Base-by-base conservation (phyloP, 2,888 invertebrate genomes). In the Lasioglossum leucozonium region DNA sequence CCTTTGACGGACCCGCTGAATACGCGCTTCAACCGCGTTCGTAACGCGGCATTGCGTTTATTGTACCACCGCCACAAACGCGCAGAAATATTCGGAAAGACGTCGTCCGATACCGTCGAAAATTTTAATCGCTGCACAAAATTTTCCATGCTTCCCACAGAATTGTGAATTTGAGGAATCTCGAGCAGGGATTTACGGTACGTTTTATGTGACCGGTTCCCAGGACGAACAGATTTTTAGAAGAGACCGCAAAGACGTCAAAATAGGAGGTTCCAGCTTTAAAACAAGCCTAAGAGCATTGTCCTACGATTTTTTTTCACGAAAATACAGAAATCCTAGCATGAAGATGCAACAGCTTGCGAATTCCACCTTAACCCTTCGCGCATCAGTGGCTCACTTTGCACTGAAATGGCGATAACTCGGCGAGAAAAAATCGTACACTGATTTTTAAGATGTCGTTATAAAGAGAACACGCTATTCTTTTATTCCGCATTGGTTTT, bases 1-100 rank as follows among this genome's bases (percentile, higher is more conserved):
- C 18, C 72, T 72, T 55, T 72, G 44, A 78, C 67, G 75, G 74
- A 34, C 72, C 55, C 65, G 67, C 16, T 79, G 77, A 30, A 34
- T 22, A 51, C 26, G 26, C n/a, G 67, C 47, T 62, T 42, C 4
- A 30, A 16, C 62, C 62, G 13, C 30, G 30, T 2, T 30, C 26
- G 30, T 6, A 30, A 13, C 37, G 26, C 11, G 22, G 51, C 42
- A 47, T 47, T 37, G 62, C 62, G 62, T 30, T 62, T 62, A 62
- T 62, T 30, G 62, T 62, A 62, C 62, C 2, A 62, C 30, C 10
- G 51, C n/a, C 22, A 22, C 51, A 51, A 51, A n/a, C 47, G 47
- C 47, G 3, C 51, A 3, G 22, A 51, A 51, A 51, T 10, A 51
- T 51, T 10, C 51, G n/a, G 22, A 22, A 51, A 51, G 22, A 51